These are phyloP conservation scores for Crenuchus spilurus DNA, from an alignment of 2,797 vertebrate species.

Conservation along the genomic window DNA sequence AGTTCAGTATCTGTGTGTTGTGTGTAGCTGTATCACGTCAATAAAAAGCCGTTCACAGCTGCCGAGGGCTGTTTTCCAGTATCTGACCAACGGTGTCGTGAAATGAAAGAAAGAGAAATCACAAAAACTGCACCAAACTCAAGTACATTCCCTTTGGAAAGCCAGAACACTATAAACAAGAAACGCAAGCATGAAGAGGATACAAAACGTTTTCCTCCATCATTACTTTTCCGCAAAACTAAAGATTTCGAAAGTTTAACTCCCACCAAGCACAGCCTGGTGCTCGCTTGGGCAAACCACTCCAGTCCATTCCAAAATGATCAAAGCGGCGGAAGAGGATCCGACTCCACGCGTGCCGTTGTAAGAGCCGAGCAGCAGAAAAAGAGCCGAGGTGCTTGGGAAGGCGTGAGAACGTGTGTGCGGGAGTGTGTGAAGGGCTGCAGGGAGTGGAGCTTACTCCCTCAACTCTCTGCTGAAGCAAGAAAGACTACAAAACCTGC, in stretches of 20 bases:
- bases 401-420: neutral
- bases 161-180: slow-evolving; percentile 39
- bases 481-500: slow-evolving; percentile 10
- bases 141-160: slow-evolving; percentile 61
- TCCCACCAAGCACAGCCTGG: neutral
- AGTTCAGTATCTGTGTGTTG: slow-evolving; percentile 44
- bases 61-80: slow-evolving; percentile 44
- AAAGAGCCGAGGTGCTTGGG: slow-evolving; percentile 15
- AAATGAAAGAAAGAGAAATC: slow-evolving; percentile 42
- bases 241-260: no score
- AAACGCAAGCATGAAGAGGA: slow-evolving; percentile 42
- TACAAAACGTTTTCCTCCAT: no score
- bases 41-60: slow-evolving; percentile 48
- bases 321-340: neutral
- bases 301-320: slow-evolving; percentile 47
- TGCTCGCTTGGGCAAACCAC: slow-evolving; percentile 8
- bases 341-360: slow-evolving; percentile 21
- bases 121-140: slow-evolving; percentile 41
- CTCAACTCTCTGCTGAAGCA: slow-evolving; percentile 46
- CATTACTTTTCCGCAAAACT: no score
- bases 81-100: slow-evolving; percentile 27
- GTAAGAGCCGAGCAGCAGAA: neutral
- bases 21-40: slow-evolving; percentile 49
- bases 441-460: slow-evolving; percentile 46
- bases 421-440: slow-evolving; percentile 1